Percentiles rank a stretch among this genome's conserved stretches.
Conservation (phyloP, 2,797 vertebrate genomes). For the Coreius guichenoti region DNA sequence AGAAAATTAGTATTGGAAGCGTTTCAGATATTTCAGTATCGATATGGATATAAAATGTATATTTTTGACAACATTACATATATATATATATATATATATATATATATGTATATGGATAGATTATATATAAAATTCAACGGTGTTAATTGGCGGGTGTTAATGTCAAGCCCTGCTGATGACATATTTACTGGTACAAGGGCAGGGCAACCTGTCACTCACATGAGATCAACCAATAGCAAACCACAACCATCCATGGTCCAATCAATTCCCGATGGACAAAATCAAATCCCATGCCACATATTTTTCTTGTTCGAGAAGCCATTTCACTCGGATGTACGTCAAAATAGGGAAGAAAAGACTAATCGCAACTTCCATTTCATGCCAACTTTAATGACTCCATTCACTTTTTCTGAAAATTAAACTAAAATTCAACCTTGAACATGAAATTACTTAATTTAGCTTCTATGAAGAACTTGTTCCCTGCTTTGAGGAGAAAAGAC, state of each 20-base stretch:
- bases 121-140: not conserved
- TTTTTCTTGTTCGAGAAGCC: not conserved
- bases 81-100: too few relatives aligned
- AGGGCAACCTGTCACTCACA: not conserved
- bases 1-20: too few relatives aligned
- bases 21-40: not conserved
- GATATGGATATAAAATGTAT: too few relatives aligned
- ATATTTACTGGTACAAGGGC: not conserved
- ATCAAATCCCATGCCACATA: not conserved
- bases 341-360: not conserved
- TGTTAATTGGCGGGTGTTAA: too few relatives aligned
- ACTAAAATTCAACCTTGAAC: not conserved
- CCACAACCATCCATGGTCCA: not conserved
- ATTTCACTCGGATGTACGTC: not conserved
- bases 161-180: not conserved
- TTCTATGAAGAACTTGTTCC: not conserved
- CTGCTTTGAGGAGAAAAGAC: not conserved
- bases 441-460: constrained; percentile 6
- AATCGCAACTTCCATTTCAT: not conserved
- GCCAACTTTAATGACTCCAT: not conserved
- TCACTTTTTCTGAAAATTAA: not conserved
- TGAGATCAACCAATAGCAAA: not conserved
- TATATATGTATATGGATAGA: too few relatives aligned
- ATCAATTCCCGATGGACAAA: not conserved
- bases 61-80: too few relatives aligned